phyloP scores from a whole-genome alignment of 1,140 invertebrate genomes.

The Telenomus remus region DNA sequence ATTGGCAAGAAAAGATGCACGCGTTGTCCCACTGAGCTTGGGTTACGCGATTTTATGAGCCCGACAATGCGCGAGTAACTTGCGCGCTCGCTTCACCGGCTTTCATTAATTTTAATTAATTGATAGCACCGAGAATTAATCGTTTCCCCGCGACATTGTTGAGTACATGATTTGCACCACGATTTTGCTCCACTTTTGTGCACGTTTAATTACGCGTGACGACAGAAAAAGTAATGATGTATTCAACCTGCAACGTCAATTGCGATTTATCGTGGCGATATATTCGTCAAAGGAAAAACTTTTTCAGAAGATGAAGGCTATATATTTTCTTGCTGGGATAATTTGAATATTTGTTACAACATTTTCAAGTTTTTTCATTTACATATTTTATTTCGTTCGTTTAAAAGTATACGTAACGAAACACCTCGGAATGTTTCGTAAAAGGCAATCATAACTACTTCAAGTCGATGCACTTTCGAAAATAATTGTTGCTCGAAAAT shows the following conservation, averaged over 20 bases:
- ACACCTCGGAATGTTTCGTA: too few relatives aligned
- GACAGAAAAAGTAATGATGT: conserved; percentile 27
- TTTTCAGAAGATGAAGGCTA: neutral
- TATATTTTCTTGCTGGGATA: too few relatives aligned
- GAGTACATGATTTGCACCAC: conserved; percentile 39
- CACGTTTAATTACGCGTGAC: conserved; percentile 26
- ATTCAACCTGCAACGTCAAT: conserved; percentile 32
- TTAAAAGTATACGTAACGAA: too few relatives aligned
- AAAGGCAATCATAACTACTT: too few relatives aligned
- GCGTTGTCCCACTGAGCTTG: conserved; percentile 57
- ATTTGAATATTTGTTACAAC: too few relatives aligned
- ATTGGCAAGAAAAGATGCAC: conserved; percentile 68
- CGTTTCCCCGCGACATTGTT: conserved; percentile 49
- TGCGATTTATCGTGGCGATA: conserved; percentile 30
- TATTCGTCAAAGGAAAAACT: conserved; percentile 2
- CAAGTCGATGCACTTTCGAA: too few relatives aligned
- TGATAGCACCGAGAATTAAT: conserved; percentile 61
- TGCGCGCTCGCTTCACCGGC: conserved; percentile 32
- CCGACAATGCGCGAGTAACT: conserved; percentile 43
- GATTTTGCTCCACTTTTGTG: conserved; percentile 37
- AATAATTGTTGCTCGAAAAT: too few relatives aligned
- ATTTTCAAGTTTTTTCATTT: too few relatives aligned
- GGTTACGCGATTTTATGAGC: conserved; percentile 63
- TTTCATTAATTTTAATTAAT: conserved; percentile 68
- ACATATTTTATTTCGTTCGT: too few relatives aligned